Evolutionary conservation across 1,140 invertebrate species (phyloP).

Genomic region (Bombyx mandarina): DNA sequence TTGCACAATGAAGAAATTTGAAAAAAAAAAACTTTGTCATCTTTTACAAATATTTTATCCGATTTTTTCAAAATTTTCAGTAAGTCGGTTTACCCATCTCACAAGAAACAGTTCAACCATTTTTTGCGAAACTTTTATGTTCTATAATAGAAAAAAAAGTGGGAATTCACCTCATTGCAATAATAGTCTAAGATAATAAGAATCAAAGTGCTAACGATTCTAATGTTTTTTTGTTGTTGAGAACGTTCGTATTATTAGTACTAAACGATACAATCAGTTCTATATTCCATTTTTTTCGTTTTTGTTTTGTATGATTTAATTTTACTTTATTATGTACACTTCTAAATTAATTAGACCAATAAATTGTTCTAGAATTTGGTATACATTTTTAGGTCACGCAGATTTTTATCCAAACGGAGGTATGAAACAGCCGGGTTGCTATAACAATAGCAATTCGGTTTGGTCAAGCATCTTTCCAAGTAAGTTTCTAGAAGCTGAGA

Average conservation of each 20-base stretch:
- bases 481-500: too few species aligned
- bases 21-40: too few species aligned
- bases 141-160: neutral
- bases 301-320: neutral
- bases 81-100: too few species aligned
- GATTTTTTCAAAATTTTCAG: too few species aligned
- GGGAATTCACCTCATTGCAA: neutral
- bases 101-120: too few species aligned
- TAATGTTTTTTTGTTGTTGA: too few species aligned
- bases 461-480: slow-evolving; percentile 44
- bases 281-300: neutral
- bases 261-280: neutral
- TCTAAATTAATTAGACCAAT: neutral
- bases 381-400: slow-evolving; percentile 63
- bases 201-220: neutral
- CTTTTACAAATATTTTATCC: too few species aligned
- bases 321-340: neutral
- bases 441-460: slow-evolving; percentile 35
- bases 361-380: neutral
- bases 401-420: slow-evolving; percentile 82
- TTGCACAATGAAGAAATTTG: too few species aligned
- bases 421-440: slow-evolving; percentile 72
- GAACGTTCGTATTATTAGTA: too few species aligned
- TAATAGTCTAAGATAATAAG: neutral
- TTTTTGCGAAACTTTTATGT: neutral